A percentile compares a stretch with the other conserved stretches of the same genome.
These are phyloP conservation scores for Emberiza fucata DNA, from an alignment of 2,113 vertebrate genomes.

Conservation along the genomic window DNA sequence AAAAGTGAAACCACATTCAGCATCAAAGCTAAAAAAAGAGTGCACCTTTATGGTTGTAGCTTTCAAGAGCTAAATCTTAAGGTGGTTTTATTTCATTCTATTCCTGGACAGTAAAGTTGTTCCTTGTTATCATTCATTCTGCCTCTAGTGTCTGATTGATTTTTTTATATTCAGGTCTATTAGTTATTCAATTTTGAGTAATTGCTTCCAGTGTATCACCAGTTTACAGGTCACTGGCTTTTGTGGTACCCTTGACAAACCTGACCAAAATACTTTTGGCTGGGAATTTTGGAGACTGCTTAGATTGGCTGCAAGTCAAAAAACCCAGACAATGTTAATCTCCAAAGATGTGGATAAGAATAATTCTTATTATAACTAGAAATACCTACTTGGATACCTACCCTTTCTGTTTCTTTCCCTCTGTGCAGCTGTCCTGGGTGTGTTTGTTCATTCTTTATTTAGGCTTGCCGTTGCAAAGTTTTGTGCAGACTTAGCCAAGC, in stretches of 20 bases:
- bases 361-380: not conserved
- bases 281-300: not conserved
- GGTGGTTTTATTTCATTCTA: not conserved
- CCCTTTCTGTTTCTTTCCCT: not conserved
- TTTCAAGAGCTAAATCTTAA: not conserved
- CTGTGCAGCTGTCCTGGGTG: not conserved
- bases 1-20: not conserved
- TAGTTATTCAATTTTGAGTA: not conserved
- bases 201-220: not conserved
- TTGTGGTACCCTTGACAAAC: not conserved
- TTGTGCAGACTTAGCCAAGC: not conserved
- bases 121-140: not conserved
- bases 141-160: not conserved
- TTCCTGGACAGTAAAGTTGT: not conserved
- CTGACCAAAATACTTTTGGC: not conserved
- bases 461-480: not conserved
- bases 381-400: not conserved
- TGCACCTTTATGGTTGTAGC: not conserved
- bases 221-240: not conserved
- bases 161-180: not conserved
- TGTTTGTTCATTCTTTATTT: not conserved
- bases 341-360: not conserved
- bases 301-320: not conserved
- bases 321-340: accelerated
- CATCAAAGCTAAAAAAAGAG: not conserved